A percentile compares a stretch with the other conserved stretches of the same genome.
These are phyloP conservation scores for Montifringilla adamsi DNA, from an alignment of 2,113 vertebrate species.

Conservation along the genomic window DNA sequence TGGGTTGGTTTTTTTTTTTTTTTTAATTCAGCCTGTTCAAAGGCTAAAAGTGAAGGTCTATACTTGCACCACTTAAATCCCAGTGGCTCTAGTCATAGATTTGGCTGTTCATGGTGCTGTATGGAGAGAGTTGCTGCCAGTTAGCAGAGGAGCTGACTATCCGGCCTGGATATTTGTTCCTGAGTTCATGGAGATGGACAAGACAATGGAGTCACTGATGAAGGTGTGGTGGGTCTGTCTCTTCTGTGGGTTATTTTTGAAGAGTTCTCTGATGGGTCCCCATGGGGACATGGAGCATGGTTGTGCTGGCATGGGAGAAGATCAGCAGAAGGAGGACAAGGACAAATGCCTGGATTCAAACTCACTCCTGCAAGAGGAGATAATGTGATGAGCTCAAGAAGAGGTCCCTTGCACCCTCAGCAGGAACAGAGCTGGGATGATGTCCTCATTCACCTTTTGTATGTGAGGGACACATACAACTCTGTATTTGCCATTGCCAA, in stretches of 20 bases:
- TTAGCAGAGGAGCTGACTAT: neutral
- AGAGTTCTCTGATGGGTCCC: neutral
- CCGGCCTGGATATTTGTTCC: neutral
- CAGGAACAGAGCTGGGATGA: neutral
- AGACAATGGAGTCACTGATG: neutral
- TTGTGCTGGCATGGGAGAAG: neutral
- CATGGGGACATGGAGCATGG: neutral
- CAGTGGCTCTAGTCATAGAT: neutral
- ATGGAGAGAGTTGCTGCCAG: neutral
- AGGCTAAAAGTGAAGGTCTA: neutral
- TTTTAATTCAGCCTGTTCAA: neutral
- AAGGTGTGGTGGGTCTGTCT: neutral
- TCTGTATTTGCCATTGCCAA: neutral
- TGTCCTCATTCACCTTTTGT: neutral
- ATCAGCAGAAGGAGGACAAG: neutral
- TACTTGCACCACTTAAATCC: neutral
- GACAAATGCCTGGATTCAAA: neutral
- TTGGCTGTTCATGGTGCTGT: neutral
- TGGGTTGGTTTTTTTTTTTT: neutral
- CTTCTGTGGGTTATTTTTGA: neutral
- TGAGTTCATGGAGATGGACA: neutral
- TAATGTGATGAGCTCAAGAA: neutral
- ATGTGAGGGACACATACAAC: neutral
- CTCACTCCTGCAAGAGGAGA: neutral
- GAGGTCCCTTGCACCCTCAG: neutral